These are phyloP conservation scores for Calephelis perditalis DNA, from an alignment of 2,888 invertebrate species.

Conservation along the genomic window DNA sequence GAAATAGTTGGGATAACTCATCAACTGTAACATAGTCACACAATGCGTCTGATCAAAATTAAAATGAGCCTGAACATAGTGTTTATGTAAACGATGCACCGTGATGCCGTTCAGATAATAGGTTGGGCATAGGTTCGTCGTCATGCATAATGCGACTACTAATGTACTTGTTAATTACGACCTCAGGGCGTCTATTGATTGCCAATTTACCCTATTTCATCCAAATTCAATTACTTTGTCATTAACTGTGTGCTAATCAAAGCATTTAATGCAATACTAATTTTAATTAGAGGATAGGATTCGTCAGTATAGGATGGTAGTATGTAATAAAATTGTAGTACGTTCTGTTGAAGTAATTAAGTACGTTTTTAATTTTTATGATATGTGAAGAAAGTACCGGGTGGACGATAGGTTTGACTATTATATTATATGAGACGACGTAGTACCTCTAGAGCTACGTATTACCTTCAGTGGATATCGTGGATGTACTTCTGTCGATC, in stretches of 20 bases:
- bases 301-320: slow-evolving; percentile 4
- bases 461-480: too few species aligned
- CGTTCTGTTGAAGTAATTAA: background rate
- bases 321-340: background rate
- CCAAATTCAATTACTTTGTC: slow-evolving; percentile 51
- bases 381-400: too few species aligned
- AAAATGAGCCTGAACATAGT: slow-evolving; percentile 45
- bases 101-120: slow-evolving; percentile 46
- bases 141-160: slow-evolving; percentile 64
- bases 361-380: too few species aligned
- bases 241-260: slow-evolving; percentile 20
- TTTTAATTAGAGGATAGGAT: slow-evolving; percentile 17
- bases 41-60: slow-evolving; percentile 37
- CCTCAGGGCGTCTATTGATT: slow-evolving; percentile 60
- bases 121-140: slow-evolving; percentile 47
- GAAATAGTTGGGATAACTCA: too few species aligned
- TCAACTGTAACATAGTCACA: background rate
- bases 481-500: too few species aligned
- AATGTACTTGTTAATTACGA: slow-evolving; percentile 64
- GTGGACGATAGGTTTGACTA: too few species aligned
- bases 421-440: too few species aligned
- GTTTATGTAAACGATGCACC: slow-evolving; percentile 56
- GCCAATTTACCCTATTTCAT: slow-evolving; percentile 55
- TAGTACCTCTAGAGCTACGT: too few species aligned
- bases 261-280: slow-evolving; percentile 14